These are phyloP conservation scores for Perccottus glenii DNA, from an alignment of 2,113 vertebrate species.

Conservation along the genomic window DNA sequence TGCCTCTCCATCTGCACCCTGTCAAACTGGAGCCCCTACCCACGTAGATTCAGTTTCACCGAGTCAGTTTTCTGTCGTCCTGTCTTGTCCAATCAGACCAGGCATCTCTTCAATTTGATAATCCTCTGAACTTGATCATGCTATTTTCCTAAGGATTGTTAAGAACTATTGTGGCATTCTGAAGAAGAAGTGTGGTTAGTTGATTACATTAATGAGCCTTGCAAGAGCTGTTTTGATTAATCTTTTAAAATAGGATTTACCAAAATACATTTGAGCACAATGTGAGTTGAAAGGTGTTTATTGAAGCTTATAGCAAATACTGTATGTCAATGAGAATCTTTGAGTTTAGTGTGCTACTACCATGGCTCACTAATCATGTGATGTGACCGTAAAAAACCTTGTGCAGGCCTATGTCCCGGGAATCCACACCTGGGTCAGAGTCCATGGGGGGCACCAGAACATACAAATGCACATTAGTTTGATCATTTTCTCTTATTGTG, in stretches of 20 bases:
- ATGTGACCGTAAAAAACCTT: constrained; percentile 22
- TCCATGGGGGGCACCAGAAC: not conserved
- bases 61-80: constrained; percentile 56
- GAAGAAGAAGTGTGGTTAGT: not conserved
- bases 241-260: constrained; percentile 21
- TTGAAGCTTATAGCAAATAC: constrained; percentile 11
- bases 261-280: constrained; percentile 10
- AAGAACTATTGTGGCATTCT: not conserved
- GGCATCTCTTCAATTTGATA: constrained; percentile 8
- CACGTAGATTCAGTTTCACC: constrained; percentile 68
- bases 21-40: constrained; percentile 35
- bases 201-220: constrained; percentile 15
- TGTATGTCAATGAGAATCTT: constrained; percentile 17
- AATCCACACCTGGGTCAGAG: constrained; percentile 16
- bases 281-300: constrained; percentile 18
- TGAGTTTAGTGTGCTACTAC: constrained; percentile 29
- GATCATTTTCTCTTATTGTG: not conserved
- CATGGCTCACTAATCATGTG: constrained; percentile 10
- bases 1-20: constrained; percentile 49
- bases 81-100: constrained; percentile 7
- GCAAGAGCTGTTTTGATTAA: constrained; percentile 17
- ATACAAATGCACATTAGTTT: not conserved
- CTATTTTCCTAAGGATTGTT: not conserved
- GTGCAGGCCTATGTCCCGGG: constrained; percentile 15
- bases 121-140: constrained; percentile 3